phyloP scores from a whole-genome alignment of 2,797 vertebrate genomes.

The Catostomus latipinnis region DNA sequence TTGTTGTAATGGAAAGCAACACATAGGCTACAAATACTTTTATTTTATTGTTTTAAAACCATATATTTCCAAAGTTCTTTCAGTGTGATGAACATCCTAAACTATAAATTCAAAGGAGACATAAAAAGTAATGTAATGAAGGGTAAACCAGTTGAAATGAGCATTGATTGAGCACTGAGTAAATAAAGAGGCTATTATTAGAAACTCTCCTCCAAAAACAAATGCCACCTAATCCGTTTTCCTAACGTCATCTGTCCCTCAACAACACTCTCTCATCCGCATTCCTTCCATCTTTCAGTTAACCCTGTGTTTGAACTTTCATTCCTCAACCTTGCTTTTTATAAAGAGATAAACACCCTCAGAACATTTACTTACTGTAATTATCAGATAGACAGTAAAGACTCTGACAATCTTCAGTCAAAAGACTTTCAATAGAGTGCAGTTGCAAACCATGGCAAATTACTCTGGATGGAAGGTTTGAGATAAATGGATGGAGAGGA shows the following conservation, averaged over 20 bases:
- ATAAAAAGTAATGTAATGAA: background rate
- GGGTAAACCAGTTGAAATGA: background rate
- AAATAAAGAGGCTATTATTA: constrained; percentile 71
- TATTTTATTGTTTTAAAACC: background rate
- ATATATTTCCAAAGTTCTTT: background rate
- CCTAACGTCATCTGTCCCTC: constrained; percentile 51
- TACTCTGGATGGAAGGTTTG: constrained; percentile 21
- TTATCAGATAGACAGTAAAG: constrained; percentile 6
- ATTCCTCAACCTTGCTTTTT: constrained; percentile 10
- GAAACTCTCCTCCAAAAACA: constrained; percentile 62
- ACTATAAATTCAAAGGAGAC: background rate
- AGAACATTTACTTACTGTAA: background rate
- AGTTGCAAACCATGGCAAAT: constrained; percentile 35
- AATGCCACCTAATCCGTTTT: constrained; percentile 69
- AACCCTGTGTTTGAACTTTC: constrained; percentile 41
- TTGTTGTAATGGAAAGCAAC: constrained; percentile 5
- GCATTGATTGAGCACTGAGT: constrained; percentile 45
- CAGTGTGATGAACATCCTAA: background rate
- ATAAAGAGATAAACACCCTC: constrained; percentile 12
- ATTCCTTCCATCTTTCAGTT: constrained; percentile 78
- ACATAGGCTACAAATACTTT: background rate
- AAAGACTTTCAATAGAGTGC: background rate
- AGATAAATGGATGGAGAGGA: constrained; percentile 50
- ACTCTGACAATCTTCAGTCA: background rate
- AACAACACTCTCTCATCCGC: constrained; percentile 67